Evolutionary conservation across 2,888 invertebrate genomes (phyloP), one percentile per base, ranked within the genome.

Genomic region (Trachelus troglodyta): DNA sequence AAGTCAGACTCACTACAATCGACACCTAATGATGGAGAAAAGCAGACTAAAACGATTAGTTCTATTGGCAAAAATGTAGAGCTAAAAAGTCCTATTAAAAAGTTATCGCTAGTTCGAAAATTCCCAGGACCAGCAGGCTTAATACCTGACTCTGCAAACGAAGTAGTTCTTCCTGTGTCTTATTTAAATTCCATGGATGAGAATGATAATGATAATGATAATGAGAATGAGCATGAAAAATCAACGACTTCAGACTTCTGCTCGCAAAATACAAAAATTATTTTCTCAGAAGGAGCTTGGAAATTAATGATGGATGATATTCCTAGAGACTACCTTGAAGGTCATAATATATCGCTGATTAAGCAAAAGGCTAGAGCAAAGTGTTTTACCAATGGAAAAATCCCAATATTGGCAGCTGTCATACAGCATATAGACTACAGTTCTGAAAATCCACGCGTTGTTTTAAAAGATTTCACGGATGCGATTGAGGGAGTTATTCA

Each of bases 111-210:
- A 30, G 78, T 87, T 6, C 87, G 92, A 84, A 92, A 92, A 84
- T 93, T 93, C 85, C 92, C 93, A 11, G 93, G 93, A 2, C 93
- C 93, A 69, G 93, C 93, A 73, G 93, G 93, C 37, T 81, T 93
- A 69, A 84, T 93, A 34, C 91, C 91, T 12, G 91, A 92, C 73
- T 77, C 84, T 69, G 79, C 85, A 12, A 81, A 80, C 11, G 77
- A 75, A 69, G 75, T 73, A 56, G 71, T 79, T 37, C 74, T 76
- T 40, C 74, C 78, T 6, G 15, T 77, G 11, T 81, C 81, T 12
- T 78, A 80, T 35, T 75, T 83, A 23, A 84, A 76, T 30, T 80
- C n/a, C 33, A 35, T 82, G 30, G 79, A 83, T 33, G 83, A 86
- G 73, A 78, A 80, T 30, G 69, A 76, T 3, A 11, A 35, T 34